These are phyloP conservation scores for Formica selysi DNA, from an alignment of 1,140 invertebrate genomes.

Conservation along the genomic window DNA sequence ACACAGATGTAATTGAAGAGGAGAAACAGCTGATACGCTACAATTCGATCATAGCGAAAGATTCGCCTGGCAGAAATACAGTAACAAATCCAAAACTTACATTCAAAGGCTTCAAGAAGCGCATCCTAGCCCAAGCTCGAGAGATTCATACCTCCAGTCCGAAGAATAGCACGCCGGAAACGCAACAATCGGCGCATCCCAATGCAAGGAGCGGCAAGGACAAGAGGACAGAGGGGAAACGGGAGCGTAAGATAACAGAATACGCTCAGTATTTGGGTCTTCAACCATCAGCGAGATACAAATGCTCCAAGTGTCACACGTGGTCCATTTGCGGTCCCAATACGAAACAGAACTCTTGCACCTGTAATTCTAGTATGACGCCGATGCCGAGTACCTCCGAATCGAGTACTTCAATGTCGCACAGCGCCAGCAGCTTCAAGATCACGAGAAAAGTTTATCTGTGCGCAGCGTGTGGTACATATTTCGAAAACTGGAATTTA, in stretches of 20 bases:
- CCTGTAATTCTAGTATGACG: conserved; percentile 72
- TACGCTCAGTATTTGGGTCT: conserved; percentile 91
- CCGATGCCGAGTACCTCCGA: conserved; percentile 78
- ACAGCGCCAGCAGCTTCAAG: conserved; percentile 86
- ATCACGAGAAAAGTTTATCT: conserved; percentile 92
- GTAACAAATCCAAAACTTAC: conserved; percentile 71
- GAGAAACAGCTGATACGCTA: conserved; percentile 77
- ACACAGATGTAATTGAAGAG: conserved; percentile 77
- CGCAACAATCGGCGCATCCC: conserved; percentile 34
- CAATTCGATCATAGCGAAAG: conserved; percentile 66
- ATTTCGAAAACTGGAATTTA: conserved; percentile 94
- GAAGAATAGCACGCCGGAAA: conserved; percentile 55
- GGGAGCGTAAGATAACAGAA: conserved; percentile 86
- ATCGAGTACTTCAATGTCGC: conserved; percentile 66
- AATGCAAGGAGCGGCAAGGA: conserved; percentile 71
- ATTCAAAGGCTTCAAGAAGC: conserved; percentile 83
- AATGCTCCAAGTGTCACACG: conserved; percentile 89
- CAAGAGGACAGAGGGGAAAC: conserved; percentile 74
- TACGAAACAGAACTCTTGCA: conserved; percentile 88
- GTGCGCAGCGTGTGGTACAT: conserved; percentile 92
- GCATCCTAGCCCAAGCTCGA: conserved; percentile 79
- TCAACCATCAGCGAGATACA: conserved; percentile 89
- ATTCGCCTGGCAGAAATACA: conserved; percentile 60
- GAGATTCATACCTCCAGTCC: conserved; percentile 70
- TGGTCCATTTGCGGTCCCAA: conserved; percentile 87